These are phyloP conservation scores for Fistularia commersonii DNA, from an alignment of 2,797 vertebrate species.

Conservation along the genomic window DNA sequence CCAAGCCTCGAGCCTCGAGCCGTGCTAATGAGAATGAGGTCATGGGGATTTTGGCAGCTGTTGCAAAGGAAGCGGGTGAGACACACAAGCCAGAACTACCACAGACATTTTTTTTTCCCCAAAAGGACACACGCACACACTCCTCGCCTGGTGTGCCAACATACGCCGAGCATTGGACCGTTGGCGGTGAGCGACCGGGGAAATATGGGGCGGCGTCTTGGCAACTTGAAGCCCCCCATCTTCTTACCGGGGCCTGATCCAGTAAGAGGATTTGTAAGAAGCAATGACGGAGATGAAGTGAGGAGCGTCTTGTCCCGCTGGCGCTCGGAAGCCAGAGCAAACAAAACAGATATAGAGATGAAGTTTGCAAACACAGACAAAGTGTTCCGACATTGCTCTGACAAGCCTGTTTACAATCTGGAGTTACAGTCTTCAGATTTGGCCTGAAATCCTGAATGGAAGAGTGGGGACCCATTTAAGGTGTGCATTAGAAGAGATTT, in stretches of 20 bases:
- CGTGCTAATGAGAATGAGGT: conserved; percentile 62
- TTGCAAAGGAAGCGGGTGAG: conserved; percentile 49
- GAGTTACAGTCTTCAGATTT: too few relatives aligned
- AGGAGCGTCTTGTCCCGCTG: too few relatives aligned
- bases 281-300: conserved; percentile 5
- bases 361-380: too few relatives aligned
- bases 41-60: conserved; percentile 53
- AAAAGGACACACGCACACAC: conserved; percentile 23
- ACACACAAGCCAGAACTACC: conserved; percentile 35
- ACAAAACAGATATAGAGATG: too few relatives aligned
- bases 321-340: too few relatives aligned
- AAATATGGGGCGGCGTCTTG: conserved; percentile 38
- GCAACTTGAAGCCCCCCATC: conserved; percentile 38
- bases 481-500: too few relatives aligned
- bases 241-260: conserved; percentile 26
- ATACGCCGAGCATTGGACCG: conserved; percentile 31
- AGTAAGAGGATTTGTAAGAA: conserved; percentile 39
- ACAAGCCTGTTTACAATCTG: too few relatives aligned
- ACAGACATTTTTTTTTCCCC: conserved; percentile 23
- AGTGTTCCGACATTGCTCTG: too few relatives aligned
- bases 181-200: conserved; percentile 32
- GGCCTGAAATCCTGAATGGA: too few relatives aligned
- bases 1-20: conserved; percentile 30
- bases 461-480: too few relatives aligned
- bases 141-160: conserved; percentile 45